These are phyloP conservation scores for Agrochola lota DNA, from an alignment of 2,888 invertebrate species.

Conservation along the genomic window DNA sequence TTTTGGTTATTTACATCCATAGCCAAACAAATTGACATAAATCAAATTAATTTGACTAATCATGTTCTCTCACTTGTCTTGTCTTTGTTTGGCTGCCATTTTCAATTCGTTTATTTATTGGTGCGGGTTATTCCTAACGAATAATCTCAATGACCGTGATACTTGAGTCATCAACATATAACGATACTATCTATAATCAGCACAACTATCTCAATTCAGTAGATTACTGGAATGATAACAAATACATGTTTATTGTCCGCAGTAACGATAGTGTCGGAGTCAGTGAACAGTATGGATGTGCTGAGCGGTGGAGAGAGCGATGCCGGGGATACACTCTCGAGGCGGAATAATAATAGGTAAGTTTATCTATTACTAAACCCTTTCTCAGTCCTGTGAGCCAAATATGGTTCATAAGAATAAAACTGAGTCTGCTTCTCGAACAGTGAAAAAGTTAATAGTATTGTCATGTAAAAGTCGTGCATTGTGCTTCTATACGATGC, in stretches of 20 bases:
- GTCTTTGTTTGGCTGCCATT: neutral
- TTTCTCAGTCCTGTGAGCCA: neutral
- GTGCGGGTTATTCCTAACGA: neutral
- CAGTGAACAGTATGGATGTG: slow-evolving; percentile 88
- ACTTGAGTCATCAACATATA: slow-evolving; percentile 13
- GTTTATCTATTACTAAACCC: neutral
- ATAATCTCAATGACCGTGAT: neutral
- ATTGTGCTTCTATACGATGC: neutral
- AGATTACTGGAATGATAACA: slow-evolving; percentile 38
- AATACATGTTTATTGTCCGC: slow-evolving; percentile 53
- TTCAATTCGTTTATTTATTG: neutral
- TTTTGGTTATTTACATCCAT: neutral
- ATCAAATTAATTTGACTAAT: neutral
- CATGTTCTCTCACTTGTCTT: neutral
- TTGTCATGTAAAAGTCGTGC: neutral
- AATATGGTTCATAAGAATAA: neutral
- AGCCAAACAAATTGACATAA: neutral
- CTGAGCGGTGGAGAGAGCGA: slow-evolving; percentile 89
- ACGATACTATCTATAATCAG: slow-evolving; percentile 23
- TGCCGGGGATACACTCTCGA: slow-evolving; percentile 86
- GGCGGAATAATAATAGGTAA: slow-evolving; percentile 87
- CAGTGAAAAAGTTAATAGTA: neutral
- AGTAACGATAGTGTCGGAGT: slow-evolving; percentile 84
- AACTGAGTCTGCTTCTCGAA: neutral
- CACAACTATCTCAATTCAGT: slow-evolving; percentile 28